Evolutionary conservation across 2,888 invertebrate genomes (phyloP), one percentile per base, ranked within the genome.

Genomic region (Orthosia cruda): DNA sequence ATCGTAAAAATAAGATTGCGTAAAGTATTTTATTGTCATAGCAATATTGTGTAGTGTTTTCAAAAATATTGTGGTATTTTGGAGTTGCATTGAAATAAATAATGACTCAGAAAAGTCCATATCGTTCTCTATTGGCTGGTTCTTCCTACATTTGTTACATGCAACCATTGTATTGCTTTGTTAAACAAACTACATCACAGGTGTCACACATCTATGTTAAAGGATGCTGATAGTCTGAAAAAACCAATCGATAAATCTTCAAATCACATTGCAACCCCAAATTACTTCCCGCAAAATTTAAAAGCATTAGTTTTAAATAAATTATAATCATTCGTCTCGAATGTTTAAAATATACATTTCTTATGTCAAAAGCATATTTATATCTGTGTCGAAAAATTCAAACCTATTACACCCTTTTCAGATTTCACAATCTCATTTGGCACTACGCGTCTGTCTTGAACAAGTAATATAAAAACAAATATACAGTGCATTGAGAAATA

Each of bases 361-460:
- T 55, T 68, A 78, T 26, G 40, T 71, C 72, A 73, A 71, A 81
- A 77, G 77, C 83, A 69, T 59, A 74, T 75, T 74, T 76, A 72
- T 71, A 64, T 66, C 68, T 79, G 79, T 78, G 69, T 77, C 40
- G 68, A 77, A 69, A 78, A 82, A 83, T 85, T 86, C 82, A 84
- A 83, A 83, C 84, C 81, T 83, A 86, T 50, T 83, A 87, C 81
- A 87, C 78, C 87, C 74, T 74, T 76, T 69, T 80, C 83, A 71
- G 68, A 69, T 82, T 80, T 73, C 62, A 58, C 79, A 76, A 68
- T 85, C 88, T 87, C 88, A 86, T 93, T 96, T 96, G 96, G 96
- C 96, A 96, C 96, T 95, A 93, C 93, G 91, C 93, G 89, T 91
- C 92, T 87, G 93, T 91, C 91, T 89, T 91, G 91, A 93, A 75